These are phyloP conservation scores for Pseudococcus viburni DNA, from an alignment of 2,888 invertebrate genomes.

Conservation along the genomic window DNA sequence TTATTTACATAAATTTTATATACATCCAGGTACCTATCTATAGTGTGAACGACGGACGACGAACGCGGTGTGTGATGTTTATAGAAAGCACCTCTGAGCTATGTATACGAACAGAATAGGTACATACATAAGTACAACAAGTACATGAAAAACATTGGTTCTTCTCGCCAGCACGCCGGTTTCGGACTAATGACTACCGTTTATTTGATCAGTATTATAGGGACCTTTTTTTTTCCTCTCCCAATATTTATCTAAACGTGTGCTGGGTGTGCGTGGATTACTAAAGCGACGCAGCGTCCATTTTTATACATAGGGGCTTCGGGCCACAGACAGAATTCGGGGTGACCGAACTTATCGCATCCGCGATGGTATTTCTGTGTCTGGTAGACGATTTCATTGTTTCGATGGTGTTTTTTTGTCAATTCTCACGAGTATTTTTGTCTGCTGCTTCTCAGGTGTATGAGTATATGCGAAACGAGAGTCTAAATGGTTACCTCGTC, in stretches of 20 bases:
- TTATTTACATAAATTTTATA: constrained; percentile 42
- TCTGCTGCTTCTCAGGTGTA: background rate
- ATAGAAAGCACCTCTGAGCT: constrained; percentile 57
- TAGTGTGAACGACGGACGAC: background rate
- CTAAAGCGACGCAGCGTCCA: background rate
- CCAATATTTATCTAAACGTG: constrained; percentile 35
- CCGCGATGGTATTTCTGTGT: background rate
- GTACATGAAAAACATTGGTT: constrained; percentile 50
- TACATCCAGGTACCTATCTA: background rate
- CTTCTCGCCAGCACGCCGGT: background rate
- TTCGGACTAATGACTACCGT: constrained; percentile 58
- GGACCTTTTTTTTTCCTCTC: background rate
- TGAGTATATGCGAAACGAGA: background rate
- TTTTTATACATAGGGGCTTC: constrained; percentile 15
- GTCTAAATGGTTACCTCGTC: background rate
- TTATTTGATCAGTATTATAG: constrained; percentile 54
- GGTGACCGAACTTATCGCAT: constrained; percentile 2
- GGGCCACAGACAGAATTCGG: background rate
- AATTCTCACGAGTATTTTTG: constrained; percentile 22
- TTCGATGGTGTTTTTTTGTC: background rate
- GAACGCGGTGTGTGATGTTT: constrained; percentile 55
- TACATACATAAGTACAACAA: background rate
- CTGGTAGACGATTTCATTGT: background rate
- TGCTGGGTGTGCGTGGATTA: constrained; percentile 3
- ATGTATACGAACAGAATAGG: background rate